Percentiles rank a stretch among this genome's conserved stretches.
These are phyloP conservation scores for Rana temporaria DNA, from an alignment of 2,113 vertebrate genomes.

Conservation along the genomic window DNA sequence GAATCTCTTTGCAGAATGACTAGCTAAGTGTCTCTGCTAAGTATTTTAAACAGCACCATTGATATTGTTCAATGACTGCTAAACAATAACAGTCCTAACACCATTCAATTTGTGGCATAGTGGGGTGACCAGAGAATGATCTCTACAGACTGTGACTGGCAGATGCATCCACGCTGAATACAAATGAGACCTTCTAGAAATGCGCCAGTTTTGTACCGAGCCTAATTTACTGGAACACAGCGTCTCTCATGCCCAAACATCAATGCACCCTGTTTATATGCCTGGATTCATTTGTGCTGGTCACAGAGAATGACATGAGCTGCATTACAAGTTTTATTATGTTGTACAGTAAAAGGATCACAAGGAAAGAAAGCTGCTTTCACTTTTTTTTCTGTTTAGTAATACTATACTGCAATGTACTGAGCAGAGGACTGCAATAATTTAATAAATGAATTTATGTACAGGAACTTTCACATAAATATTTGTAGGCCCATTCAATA, in stretches of 20 bases:
- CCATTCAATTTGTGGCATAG: background rate
- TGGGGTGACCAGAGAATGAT: background rate
- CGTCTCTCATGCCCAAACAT: slow-evolving; percentile 20
- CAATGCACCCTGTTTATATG: slow-evolving; percentile 21
- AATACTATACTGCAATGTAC: no score
- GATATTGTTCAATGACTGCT: background rate
- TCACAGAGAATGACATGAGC: slow-evolving; percentile 7
- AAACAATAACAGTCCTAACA: background rate
- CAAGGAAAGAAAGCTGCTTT: no score
- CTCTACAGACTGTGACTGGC: slow-evolving; percentile 10
- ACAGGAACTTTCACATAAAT: no score
- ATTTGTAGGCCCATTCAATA: no score
- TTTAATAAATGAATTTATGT: no score
- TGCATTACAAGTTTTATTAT: background rate
- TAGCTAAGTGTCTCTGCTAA: background rate
- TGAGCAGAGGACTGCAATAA: no score
- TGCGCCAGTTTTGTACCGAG: slow-evolving; percentile 15
- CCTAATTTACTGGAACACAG: slow-evolving; percentile 26
- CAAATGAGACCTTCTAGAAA: slow-evolving; percentile 23
- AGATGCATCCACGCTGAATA: slow-evolving; percentile 37
- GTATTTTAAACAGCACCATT: background rate
- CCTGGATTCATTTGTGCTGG: background rate
- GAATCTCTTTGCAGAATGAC: background rate
- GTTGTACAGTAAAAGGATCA: background rate
- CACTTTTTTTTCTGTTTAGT: no score